phyloP scores from a whole-genome alignment of 2,888 invertebrate genomes.

The Hylaea fasciaria region DNA sequence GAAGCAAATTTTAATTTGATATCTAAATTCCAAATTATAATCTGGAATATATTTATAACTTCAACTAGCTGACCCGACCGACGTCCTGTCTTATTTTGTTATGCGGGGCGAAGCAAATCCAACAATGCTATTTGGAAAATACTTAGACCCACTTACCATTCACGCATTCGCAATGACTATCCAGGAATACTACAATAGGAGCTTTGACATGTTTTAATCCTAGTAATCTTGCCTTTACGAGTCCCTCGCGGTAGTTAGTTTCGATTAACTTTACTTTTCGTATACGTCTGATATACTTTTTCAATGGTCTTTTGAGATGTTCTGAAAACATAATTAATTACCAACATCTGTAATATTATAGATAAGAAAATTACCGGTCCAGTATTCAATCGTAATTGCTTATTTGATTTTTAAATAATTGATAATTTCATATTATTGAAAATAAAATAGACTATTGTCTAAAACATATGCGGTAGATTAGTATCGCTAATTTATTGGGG shows the following conservation, averaged over 20 bases:
- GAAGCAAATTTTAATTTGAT: slow-evolving; percentile 21
- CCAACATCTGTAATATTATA: too few relatives aligned
- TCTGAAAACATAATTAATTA: slow-evolving; percentile 78
- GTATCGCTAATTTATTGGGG: too few relatives aligned
- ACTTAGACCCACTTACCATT: slow-evolving; percentile 78
- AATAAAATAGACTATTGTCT: too few relatives aligned
- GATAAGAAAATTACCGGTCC: too few relatives aligned
- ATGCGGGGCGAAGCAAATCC: too few relatives aligned
- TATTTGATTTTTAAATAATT: too few relatives aligned
- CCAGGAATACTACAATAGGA: slow-evolving; percentile 95
- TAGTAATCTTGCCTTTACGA: slow-evolving; percentile 94
- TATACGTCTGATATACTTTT: slow-evolving; percentile 92
- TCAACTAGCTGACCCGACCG: too few relatives aligned
- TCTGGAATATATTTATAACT: too few relatives aligned
- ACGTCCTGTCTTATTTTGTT: too few relatives aligned
- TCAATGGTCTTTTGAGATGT: slow-evolving; percentile 92
- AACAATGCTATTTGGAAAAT: background rate
- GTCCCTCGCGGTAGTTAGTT: slow-evolving; percentile 93
- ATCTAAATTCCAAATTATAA: background rate
- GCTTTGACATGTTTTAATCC: slow-evolving; percentile 91
- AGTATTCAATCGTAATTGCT: too few relatives aligned
- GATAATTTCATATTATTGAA: too few relatives aligned
- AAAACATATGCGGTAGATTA: too few relatives aligned
- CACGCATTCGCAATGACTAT: slow-evolving; percentile 98
- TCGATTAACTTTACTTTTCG: slow-evolving; percentile 95